Evolutionary conservation across 2,888 invertebrate species (phyloP).

Genomic region (Andrena hattorfiana): DNA sequence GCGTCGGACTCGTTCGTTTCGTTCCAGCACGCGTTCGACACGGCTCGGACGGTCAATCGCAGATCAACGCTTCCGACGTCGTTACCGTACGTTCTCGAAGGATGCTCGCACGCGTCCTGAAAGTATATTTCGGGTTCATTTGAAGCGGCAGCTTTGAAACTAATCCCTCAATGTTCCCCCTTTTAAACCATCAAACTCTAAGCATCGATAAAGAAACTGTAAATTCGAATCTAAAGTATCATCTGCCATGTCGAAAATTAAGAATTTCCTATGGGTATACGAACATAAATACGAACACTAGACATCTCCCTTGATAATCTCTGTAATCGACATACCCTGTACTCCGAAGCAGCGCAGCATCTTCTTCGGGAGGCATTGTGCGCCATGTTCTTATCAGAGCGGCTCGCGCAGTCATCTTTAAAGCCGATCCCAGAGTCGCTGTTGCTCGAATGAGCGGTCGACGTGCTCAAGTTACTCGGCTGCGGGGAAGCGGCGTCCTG

Average conservation of each 20-base stretch:
- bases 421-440: conserved; percentile 98
- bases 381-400: conserved; percentile 92
- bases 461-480: conserved; percentile 93
- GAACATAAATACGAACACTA: too few relatives aligned
- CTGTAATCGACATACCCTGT: conserved; percentile 56
- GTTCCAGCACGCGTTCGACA: conserved; percentile 87
- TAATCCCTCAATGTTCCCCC: background rate
- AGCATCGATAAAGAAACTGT: background rate
- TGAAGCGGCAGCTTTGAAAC: background rate
- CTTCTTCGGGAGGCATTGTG: conserved; percentile 89
- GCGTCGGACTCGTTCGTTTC: conserved; percentile 51
- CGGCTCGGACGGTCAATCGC: conserved; percentile 88
- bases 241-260: too few relatives aligned
- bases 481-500: conserved; percentile 89
- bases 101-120: conserved; percentile 53
- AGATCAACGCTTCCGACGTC: conserved; percentile 70
- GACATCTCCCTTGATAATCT: too few relatives aligned
- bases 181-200: background rate
- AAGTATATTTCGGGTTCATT: conserved; percentile 29
- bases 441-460: conserved; percentile 94
- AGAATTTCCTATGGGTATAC: too few relatives aligned
- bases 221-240: background rate
- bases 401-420: conserved; percentile 94
- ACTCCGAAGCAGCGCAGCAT: conserved; percentile 59
- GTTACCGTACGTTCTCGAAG: conserved; percentile 73